Conservation (phyloP, 2,888 invertebrate species). For the Monopis laevigella region DNA sequence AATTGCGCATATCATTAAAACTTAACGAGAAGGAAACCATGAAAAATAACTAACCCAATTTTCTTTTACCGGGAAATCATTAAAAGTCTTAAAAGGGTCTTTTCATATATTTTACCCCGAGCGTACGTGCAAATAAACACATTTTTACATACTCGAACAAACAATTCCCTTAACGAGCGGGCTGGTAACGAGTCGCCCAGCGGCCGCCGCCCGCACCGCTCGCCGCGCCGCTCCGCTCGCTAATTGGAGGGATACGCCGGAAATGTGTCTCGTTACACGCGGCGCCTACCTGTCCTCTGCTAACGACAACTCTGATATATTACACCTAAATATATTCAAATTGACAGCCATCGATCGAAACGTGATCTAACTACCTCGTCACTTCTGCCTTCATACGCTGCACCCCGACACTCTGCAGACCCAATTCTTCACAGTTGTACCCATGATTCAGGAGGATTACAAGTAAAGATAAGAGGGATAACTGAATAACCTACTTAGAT, state of each 20-base stretch:
- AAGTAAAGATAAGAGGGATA: too few relatives aligned
- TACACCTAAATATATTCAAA: slow-evolving; percentile 41
- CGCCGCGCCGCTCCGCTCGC: slow-evolving; percentile 27
- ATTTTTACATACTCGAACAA: slow-evolving; percentile 68
- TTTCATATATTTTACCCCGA: slow-evolving; percentile 63
- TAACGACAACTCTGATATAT: slow-evolving; percentile 50
- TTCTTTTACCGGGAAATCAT: slow-evolving; percentile 68
- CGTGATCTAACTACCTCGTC: slow-evolving; percentile 13
- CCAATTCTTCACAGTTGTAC: too few relatives aligned
- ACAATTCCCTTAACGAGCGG: slow-evolving; percentile 64
- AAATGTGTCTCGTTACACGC: slow-evolving; percentile 55
- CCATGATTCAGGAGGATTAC: too few relatives aligned
- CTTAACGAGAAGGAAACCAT: slow-evolving; percentile 66
- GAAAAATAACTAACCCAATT: slow-evolving; percentile 69
- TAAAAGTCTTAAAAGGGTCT: slow-evolving; percentile 68
- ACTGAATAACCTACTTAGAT: too few relatives aligned
- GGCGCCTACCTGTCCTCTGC: slow-evolving; percentile 35
- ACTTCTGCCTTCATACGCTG: slow-evolving; percentile 14
- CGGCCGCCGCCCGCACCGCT: slow-evolving; percentile 22
- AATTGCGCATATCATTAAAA: slow-evolving; percentile 51
- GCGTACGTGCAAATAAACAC: slow-evolving; percentile 68
- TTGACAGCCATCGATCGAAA: slow-evolving; percentile 36
- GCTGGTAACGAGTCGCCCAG: slow-evolving; percentile 47
- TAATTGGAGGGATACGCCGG: slow-evolving; percentile 60
- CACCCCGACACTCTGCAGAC: too few relatives aligned